These are phyloP conservation scores for Melopsittacus undulatus DNA, from an alignment of 2,797 vertebrate genomes.

Conservation along the genomic window DNA sequence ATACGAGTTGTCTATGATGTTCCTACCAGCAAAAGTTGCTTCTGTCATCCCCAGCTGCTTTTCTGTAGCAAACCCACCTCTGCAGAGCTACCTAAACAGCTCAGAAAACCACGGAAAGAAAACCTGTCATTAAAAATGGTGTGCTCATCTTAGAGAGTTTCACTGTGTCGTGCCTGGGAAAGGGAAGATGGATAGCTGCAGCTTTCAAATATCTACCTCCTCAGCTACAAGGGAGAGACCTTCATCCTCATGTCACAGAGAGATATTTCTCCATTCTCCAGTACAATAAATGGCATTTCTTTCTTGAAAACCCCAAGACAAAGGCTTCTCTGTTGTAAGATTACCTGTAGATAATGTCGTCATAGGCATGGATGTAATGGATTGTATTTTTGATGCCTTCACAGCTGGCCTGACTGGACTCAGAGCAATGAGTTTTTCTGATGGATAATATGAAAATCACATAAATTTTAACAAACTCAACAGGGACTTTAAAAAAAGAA, in stretches of 20 bases:
- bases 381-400: background rate
- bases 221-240: background rate
- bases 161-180: background rate
- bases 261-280: background rate
- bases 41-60: conserved; percentile 14
- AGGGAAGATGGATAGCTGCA: background rate
- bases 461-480: background rate
- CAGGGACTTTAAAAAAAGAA: background rate
- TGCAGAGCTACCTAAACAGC: conserved; percentile 5
- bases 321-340: background rate
- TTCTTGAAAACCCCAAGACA: background rate
- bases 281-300: background rate
- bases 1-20: background rate
- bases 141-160: background rate
- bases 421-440: background rate
- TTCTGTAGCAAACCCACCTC: background rate
- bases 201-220: background rate
- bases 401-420: background rate
- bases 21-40: conserved; percentile 44
- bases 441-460: background rate
- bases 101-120: background rate
- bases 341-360: background rate
- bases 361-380: background rate
- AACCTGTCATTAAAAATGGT: background rate
- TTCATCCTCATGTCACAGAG: background rate